Evolutionary conservation across 2,888 invertebrate species (phyloP), one percentile per base, ranked within the genome.

Genomic region (Caenorhabditis parvicauda): DNA sequence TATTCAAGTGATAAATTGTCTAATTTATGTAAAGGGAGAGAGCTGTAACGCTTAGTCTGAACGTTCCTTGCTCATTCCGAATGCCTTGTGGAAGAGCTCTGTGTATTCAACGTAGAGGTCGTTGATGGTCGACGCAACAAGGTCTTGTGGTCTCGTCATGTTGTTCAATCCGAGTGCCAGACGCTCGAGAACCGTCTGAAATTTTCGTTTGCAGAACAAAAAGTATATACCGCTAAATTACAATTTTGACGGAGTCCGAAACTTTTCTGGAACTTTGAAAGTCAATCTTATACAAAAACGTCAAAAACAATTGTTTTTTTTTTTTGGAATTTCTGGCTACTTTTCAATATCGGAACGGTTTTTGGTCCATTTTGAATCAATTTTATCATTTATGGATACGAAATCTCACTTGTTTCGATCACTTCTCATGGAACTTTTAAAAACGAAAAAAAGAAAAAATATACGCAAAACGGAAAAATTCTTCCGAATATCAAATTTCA

Each of bases 31-130:
- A n/a, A n/a, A n/a, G n/a, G n/a, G n/a, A n/a, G n/a, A n/a, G n/a
- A n/a, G n/a, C n/a, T n/a, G n/a, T n/a, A n/a, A n/a, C n/a, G n/a
- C n/a, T n/a, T 45, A 28, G 45, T 41, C 50, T 14, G 12, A n/a
- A 24, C 39, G 52, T 21, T 32, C n/a, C n/a, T n/a, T 42, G 43
- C 53, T 56, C 79, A 79, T 79, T 56, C 74, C 74, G 58, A 79
- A 79, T 39, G 73, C 76, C 24, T 54, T 55, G 28, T 72, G 53
- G 73, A 79, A 79, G 62, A 78, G 77, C 53, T 60, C 56, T 45
- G 71, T 74, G 59, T 74, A 79, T 44, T 75, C 76, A 22, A 55
- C 59, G 48, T 70, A 59, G 9, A 77, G 54, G 32, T 72, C 69
- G 41, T 66, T 56, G 27, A 77, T 52, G 27, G 70, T 47, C 29